A percentile compares a stretch with the other conserved stretches of the same genome.
phyloP scores from a whole-genome alignment of 2,113 vertebrate genomes.

The Grus americana region DNA sequence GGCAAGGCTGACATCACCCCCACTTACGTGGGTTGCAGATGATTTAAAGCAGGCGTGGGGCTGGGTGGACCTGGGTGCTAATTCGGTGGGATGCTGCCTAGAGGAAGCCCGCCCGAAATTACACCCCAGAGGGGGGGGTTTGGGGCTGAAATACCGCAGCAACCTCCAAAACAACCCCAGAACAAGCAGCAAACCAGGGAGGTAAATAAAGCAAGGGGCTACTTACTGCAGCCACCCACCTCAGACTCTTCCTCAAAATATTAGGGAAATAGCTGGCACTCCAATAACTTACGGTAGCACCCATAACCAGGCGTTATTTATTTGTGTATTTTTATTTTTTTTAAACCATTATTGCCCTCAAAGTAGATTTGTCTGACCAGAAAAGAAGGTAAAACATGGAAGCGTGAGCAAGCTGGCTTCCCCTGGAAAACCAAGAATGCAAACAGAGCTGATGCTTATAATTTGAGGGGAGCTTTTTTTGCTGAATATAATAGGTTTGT shows the following conservation, averaged over 20 bases:
- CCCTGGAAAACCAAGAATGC: background rate
- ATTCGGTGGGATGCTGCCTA: background rate
- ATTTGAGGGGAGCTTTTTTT: background rate
- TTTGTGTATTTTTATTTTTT: background rate
- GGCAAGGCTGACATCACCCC: background rate
- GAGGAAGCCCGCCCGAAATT: background rate
- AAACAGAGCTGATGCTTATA: background rate
- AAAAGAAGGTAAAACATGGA: background rate
- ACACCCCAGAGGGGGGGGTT: accelerated
- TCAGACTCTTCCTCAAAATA: background rate
- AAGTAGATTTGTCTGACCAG: background rate
- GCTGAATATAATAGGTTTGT: background rate
- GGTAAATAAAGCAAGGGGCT: background rate
- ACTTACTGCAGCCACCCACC: background rate
- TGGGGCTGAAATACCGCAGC: accelerated
- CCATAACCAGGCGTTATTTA: background rate
- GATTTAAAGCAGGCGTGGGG: background rate
- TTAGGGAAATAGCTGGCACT: background rate
- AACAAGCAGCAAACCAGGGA: background rate
- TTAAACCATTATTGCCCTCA: background rate
- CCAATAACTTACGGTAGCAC: background rate
- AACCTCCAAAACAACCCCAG: background rate
- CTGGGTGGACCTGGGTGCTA: background rate
- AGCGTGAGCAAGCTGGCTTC: background rate
- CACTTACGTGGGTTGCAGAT: background rate